phyloP scores from a whole-genome alignment of 2,113 vertebrate genomes.

The Bubalus kerabau region DNA sequence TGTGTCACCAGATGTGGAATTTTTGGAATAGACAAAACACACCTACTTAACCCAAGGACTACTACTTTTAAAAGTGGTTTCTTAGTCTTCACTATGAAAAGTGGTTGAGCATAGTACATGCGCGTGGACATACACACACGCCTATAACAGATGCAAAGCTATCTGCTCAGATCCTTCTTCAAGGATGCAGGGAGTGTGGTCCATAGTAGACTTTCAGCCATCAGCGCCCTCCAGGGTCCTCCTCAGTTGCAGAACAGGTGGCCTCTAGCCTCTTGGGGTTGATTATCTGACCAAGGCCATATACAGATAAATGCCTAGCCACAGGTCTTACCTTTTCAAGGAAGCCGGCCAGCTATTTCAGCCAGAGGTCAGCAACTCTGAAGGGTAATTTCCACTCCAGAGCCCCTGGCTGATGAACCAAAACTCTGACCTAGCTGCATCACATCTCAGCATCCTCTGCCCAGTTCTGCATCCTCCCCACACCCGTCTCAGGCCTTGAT shows the following conservation, averaged over 20 bases:
- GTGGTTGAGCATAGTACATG: neutral
- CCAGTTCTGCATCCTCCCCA: too few relatives aligned
- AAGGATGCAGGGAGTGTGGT: neutral
- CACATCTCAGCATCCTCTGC: neutral
- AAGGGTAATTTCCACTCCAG: neutral
- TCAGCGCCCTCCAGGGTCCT: neutral
- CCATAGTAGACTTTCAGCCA: neutral
- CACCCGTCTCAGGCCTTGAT: too few relatives aligned
- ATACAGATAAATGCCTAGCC: neutral
- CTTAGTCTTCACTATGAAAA: neutral
- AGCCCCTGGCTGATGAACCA: too few relatives aligned
- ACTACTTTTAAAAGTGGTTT: neutral
- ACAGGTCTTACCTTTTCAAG: neutral
- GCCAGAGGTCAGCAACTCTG: neutral
- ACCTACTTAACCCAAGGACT: neutral
- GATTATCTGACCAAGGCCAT: neutral
- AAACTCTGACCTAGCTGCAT: neutral
- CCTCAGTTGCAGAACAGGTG: neutral
- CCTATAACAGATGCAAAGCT: neutral
- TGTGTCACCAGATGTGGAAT: neutral
- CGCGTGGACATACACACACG: rapidly evolving
- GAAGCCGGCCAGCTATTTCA: neutral
- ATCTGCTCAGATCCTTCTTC: neutral
- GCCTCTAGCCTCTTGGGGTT: neutral
- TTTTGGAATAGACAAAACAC: neutral